Conservation (phyloP, 2,113 vertebrate genomes). For the Spea bombifrons region DNA sequence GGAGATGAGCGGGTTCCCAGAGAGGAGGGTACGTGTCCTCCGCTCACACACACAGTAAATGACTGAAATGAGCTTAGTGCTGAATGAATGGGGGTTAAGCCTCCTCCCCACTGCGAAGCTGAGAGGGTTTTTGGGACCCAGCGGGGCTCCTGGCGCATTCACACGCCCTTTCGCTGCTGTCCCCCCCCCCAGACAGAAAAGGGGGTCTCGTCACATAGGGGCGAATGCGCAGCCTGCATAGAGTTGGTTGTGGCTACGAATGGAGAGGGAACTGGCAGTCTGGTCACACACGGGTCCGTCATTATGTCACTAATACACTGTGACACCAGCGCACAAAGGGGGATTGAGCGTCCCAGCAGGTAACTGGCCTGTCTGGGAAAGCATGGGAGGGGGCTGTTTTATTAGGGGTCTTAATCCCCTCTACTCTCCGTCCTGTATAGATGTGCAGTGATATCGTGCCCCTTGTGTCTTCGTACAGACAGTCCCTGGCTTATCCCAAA, state of each 20-base stretch:
- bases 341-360: conserved; percentile 98
- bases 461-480: not conserved
- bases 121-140: conserved; percentile 76
- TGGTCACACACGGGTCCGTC: conserved; percentile 80
- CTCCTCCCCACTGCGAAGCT: conserved; percentile 91
- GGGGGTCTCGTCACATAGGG: conserved; percentile 64
- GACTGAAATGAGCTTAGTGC: conserved; percentile 87
- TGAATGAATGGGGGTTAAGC: conserved; percentile 80
- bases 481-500: not conserved
- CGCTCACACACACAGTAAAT: conserved; percentile 49
- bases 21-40: conserved; percentile 12
- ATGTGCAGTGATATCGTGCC: not conserved
- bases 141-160: conserved; percentile 85
- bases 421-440: conserved; percentile 10
- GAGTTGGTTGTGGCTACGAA: conserved; percentile 74
- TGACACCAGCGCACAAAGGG: conserved; percentile 96
- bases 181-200: conserved; percentile 59
- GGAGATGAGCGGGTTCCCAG: conserved; percentile 36
- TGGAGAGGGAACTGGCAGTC: conserved; percentile 81
- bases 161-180: conserved; percentile 89
- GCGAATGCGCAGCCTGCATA: conserved; percentile 65
- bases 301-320: conserved; percentile 97
- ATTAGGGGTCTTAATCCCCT: conserved; percentile 24
- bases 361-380: conserved; percentile 68
- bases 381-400: conserved; percentile 27